phyloP scores from a whole-genome alignment of 1,140 invertebrate genomes.

The Reticulitermes speratus region DNA sequence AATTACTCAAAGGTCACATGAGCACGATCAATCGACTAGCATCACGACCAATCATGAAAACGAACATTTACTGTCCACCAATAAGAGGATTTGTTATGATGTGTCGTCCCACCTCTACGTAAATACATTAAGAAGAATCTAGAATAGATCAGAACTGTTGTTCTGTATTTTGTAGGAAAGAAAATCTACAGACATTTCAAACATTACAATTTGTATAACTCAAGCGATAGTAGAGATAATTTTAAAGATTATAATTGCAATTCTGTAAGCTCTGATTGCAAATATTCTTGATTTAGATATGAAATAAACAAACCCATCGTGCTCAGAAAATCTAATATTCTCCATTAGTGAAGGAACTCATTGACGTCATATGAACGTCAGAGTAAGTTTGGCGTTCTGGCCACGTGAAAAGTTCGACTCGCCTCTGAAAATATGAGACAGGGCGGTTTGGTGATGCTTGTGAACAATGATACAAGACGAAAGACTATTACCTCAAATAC shows the following conservation, averaged over 20 bases:
- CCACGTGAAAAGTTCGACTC: not conserved
- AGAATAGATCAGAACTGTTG: not conserved
- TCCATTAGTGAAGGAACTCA: not conserved
- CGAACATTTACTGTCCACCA: conserved; percentile 15
- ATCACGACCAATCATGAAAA: conserved; percentile 22
- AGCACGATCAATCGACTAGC: conserved; percentile 37
- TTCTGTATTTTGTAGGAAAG: not conserved
- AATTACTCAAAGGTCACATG: conserved; percentile 39
- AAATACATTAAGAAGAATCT: not conserved
- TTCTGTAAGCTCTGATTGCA: not conserved
- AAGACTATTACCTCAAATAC: no score
- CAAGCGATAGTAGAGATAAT: not conserved
- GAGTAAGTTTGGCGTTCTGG: not conserved
- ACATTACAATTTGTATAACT: not conserved
- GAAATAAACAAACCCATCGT: not conserved
- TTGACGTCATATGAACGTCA: not conserved
- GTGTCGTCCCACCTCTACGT: conserved; percentile 24
- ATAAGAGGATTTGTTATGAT: conserved; percentile 31
- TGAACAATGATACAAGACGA: no score
- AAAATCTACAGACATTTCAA: not conserved
- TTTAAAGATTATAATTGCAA: not conserved
- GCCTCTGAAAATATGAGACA: no score
- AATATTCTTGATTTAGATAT: not conserved
- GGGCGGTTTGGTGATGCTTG: no score
- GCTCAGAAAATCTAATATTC: not conserved